Percentiles rank a stretch among this genome's conserved stretches.
Evolutionary conservation across 2,113 vertebrate species (phyloP).

Genomic region (Ptyas mucosa): DNA sequence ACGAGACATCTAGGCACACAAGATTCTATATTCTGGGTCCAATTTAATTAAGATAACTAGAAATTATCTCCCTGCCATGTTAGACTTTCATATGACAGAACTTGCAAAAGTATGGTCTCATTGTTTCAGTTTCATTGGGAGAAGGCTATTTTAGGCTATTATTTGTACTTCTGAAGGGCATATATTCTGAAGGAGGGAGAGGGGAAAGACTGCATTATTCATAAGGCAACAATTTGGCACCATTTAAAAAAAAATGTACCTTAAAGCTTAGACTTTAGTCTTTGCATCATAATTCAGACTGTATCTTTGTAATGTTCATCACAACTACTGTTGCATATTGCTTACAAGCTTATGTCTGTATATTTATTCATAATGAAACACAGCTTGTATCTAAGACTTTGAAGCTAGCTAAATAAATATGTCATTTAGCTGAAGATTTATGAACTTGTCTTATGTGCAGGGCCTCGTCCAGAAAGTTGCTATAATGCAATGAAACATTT

Average conservation of each 20-base stretch:
- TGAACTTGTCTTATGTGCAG: neutral
- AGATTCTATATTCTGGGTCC: neutral
- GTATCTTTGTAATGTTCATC: neutral
- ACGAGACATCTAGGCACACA: neutral
- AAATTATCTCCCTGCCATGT: neutral
- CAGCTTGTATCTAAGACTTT: neutral
- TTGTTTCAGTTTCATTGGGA: neutral
- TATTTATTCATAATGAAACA: neutral
- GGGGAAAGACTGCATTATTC: neutral
- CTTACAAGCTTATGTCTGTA: neutral
- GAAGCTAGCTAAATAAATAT: neutral
- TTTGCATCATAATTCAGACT: neutral
- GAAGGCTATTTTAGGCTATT: neutral
- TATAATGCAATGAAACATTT: neutral
- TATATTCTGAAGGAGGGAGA: neutral
- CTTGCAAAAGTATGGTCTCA: neutral
- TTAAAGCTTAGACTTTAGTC: neutral
- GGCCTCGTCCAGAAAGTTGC: neutral
- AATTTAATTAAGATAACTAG: neutral
- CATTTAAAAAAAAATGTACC: neutral
- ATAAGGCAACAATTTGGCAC: neutral
- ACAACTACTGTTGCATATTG: neutral
- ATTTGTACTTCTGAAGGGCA: neutral
- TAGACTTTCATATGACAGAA: neutral
- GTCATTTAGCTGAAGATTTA: neutral